A percentile compares a stretch with the other conserved stretches of the same genome.
Evolutionary conservation across 2,888 invertebrate genomes (phyloP).

Genomic region (Linyphia triangularis): DNA sequence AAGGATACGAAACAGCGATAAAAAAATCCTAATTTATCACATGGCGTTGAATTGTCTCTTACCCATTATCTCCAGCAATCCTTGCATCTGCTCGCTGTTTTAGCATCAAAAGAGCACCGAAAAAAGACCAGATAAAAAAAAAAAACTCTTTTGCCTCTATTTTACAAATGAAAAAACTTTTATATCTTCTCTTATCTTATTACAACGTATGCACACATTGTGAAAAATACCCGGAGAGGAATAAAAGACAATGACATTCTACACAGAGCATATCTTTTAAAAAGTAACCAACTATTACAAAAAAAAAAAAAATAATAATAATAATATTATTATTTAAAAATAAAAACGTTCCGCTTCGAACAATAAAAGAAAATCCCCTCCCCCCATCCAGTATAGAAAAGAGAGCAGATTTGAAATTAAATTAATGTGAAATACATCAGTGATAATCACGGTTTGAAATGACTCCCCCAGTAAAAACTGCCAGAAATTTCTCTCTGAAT

Average conservation of each 20-base stretch:
- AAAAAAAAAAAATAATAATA: constrained; percentile 35
- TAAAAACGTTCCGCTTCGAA: neutral
- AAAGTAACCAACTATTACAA: constrained; percentile 59
- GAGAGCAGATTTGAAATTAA: constrained; percentile 68
- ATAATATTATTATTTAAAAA: neutral
- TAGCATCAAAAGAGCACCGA: constrained; percentile 28
- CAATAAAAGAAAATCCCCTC: constrained; percentile 13
- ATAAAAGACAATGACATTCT: constrained; percentile 54
- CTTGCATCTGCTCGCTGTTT: constrained; percentile 37
- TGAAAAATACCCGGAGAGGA: neutral
- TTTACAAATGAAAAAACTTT: neutral
- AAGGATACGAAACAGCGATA: constrained; percentile 19
- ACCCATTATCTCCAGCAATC: constrained; percentile 35
- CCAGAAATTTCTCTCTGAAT: constrained; percentile 19
- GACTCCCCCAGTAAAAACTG: constrained; percentile 31
- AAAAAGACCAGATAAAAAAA: constrained; percentile 54
- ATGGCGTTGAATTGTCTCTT: constrained; percentile 31
- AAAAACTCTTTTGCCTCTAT: constrained; percentile 11
- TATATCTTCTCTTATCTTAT: constrained; percentile 42
- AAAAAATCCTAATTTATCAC: constrained; percentile 48
- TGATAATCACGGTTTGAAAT: constrained; percentile 66
- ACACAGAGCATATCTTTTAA: constrained; percentile 31
- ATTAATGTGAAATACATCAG: constrained; percentile 71
- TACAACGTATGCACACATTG: neutral
- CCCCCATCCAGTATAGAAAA: constrained; percentile 19